phyloP scores from a whole-genome alignment of 2,888 invertebrate species.

The Sepioteuthis lessoniana region DNA sequence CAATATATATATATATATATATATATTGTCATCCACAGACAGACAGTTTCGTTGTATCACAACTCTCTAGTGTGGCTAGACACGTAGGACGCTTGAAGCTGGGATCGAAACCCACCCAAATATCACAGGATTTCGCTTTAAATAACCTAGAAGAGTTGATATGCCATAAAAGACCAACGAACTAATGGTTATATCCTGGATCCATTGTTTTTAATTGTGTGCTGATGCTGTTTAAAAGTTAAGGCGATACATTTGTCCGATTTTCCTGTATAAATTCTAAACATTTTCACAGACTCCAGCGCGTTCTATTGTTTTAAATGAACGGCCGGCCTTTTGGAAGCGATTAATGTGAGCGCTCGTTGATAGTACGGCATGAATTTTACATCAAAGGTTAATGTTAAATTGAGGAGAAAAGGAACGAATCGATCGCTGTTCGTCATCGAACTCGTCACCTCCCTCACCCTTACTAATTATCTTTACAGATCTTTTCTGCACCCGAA shows the following conservation, averaged over 20 bases:
- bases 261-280: neutral
- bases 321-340: neutral
- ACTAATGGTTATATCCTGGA: too few relatives aligned
- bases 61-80: too few relatives aligned
- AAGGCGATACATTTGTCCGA: neutral
- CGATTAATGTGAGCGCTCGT: neutral
- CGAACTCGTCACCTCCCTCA: neutral
- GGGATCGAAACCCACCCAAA: too few relatives aligned
- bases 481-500: neutral
- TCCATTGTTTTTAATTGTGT: neutral
- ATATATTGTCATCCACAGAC: neutral
- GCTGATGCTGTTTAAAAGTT: neutral
- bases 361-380: neutral
- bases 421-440: neutral
- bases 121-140: too few relatives aligned
- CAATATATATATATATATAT: neutral
- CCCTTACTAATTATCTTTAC: neutral
- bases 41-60: too few relatives aligned
- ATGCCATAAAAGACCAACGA: too few relatives aligned
- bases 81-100: too few relatives aligned
- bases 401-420: neutral
- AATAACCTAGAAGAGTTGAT: too few relatives aligned
- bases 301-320: neutral
- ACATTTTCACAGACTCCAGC: neutral
- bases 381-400: slow-evolving; percentile 33